phyloP scores from a whole-genome alignment of 1,140 invertebrate genomes.

The Phortica variegata region DNA sequence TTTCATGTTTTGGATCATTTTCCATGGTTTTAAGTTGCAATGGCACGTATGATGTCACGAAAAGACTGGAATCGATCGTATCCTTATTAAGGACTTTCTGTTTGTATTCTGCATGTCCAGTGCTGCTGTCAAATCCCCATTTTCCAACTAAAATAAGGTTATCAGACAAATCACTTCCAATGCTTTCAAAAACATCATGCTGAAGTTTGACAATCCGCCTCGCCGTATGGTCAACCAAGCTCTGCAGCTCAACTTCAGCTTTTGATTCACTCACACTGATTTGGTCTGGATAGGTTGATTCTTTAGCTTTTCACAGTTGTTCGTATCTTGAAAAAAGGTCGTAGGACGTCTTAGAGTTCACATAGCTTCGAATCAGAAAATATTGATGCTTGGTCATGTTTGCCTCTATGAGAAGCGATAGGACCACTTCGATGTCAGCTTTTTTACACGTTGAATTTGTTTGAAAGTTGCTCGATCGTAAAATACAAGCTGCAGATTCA shows the following conservation, averaged over 20 bases:
- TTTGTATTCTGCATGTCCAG: conserved; percentile 10
- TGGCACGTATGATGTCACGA: conserved; percentile 5
- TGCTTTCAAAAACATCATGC: conserved; percentile 8
- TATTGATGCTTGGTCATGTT: conserved; percentile 6
- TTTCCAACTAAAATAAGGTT: conserved; percentile 5
- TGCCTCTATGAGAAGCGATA: conserved; percentile 4
- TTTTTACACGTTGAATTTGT: conserved; percentile 1
- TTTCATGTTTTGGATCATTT: not conserved
- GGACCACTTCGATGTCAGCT: not conserved
- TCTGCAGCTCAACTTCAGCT: conserved; percentile 18
- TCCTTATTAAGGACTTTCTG: conserved; percentile 8
- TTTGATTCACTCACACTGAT: conserved; percentile 11
- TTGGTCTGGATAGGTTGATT: conserved; percentile 7
- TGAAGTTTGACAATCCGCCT: conserved; percentile 9
- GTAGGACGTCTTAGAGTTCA: conserved; percentile 6
- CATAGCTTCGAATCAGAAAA: conserved; percentile 2
- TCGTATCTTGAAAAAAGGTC: conserved; percentile 9
- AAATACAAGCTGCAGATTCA: conserved; percentile 6
- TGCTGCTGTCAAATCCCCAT: conserved; percentile 10
- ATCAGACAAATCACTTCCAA: conserved; percentile 1
- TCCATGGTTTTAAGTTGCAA: conserved; percentile 5
- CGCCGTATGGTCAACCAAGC: conserved; percentile 14
- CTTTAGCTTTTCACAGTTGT: conserved; percentile 8
- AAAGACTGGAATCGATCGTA: conserved; percentile 4
- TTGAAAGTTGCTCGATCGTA: conserved; percentile 4